Evolutionary conservation across 2,888 invertebrate species (phyloP), one percentile per base, ranked within the genome.

Genomic region (Leucoma salicis): DNA sequence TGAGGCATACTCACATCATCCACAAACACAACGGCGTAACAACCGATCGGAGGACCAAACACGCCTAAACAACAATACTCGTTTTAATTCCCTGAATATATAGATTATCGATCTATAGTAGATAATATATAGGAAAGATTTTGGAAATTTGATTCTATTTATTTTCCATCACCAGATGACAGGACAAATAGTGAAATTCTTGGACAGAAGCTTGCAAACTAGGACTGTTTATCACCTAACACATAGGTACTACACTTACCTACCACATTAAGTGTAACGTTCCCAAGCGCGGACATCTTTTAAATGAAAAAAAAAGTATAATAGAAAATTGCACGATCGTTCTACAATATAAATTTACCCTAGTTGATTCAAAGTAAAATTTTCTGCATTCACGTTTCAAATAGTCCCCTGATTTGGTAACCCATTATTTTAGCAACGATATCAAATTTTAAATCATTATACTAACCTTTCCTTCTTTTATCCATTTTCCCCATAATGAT

Each of bases 1-100:
- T 95, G 89, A 0, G 98, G 98, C 97, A 98, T 97, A 65, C 97
- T 97, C n/a, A 99, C 93, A 75, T 99, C 98, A 70, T 99, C 99
- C 24, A 99, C 96, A 75, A 98, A 98, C 33, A 98, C 93, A 10
- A 98, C 94, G 78, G 95, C 93, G 64, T 94, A 93, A 74, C 97
- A 98, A 3, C 97, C 97, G 35, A 97, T 92, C 0, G 97, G 97
- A 0, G 98, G 98, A 0, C 98, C 98, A 72, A 92, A 99, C 10
- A 97, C 95, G 1, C 98, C 95, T 92, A 37, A 2, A 12, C 15
- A 37, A 10, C 0, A 10, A n/a, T n/a, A n/a, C n/a, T n/a, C n/a
- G n/a, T n/a, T n/a, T n/a, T n/a, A n/a, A n/a, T n/a, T n/a, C n/a
- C n/a, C n/a, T n/a, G n/a, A n/a, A n/a, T n/a, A n/a, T n/a, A n/a